Evolutionary conservation across 2,797 vertebrate species (phyloP).

Genomic region (Fratercula arctica): DNA sequence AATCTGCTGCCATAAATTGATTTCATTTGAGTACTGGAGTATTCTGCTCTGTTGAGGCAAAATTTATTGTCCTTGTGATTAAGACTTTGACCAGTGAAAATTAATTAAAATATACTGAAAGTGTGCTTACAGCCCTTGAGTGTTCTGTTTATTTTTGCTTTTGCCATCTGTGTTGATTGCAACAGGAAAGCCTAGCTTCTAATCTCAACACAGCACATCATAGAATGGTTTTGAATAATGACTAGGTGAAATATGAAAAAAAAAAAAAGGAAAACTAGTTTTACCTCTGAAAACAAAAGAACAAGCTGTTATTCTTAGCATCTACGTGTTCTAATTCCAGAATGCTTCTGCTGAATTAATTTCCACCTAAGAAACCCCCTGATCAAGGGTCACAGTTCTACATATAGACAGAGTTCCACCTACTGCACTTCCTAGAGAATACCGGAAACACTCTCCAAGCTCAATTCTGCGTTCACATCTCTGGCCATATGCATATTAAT

Average conservation of each 20-base stretch:
- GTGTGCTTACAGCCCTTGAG: background rate
- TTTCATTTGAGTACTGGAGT: background rate
- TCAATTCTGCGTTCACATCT: background rate
- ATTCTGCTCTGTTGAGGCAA: background rate
- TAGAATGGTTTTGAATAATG: background rate
- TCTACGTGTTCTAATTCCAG: background rate
- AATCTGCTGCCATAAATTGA: background rate
- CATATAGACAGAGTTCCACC: background rate
- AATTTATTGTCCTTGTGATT: background rate
- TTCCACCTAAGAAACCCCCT: background rate
- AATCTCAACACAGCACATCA: background rate
- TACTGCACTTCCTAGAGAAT: background rate
- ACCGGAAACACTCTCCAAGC: background rate
- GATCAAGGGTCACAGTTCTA: background rate
- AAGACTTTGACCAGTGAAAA: background rate
- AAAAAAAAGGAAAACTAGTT: background rate
- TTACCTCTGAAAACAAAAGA: background rate
- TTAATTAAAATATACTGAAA: background rate
- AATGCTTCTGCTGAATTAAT: background rate
- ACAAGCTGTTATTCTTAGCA: background rate
- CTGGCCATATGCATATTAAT: background rate
- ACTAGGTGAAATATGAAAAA: background rate
- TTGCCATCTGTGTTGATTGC: background rate
- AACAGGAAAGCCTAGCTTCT: background rate
- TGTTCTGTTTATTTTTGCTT: slow-evolving; percentile 9